Percentiles rank a stretch among this genome's conserved stretches.
Conservation (phyloP, 1,140 invertebrate genomes). For the Nylanderia fulva region DNA sequence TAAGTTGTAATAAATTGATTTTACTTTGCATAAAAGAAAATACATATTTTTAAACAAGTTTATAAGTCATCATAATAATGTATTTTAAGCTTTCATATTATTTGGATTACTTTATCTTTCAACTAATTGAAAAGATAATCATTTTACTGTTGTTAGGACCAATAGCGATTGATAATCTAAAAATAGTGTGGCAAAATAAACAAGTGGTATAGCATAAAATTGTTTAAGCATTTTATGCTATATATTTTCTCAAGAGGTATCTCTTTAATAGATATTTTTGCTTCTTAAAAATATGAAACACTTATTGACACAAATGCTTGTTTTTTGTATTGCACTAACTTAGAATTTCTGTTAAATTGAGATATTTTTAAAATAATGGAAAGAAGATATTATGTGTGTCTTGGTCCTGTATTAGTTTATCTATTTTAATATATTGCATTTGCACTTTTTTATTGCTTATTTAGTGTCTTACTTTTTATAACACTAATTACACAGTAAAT, state of each 20-base stretch:
- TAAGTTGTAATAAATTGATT: slow-evolving; percentile 32
- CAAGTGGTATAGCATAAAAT: slow-evolving; percentile 75
- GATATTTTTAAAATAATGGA: background rate
- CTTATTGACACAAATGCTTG: slow-evolving; percentile 43
- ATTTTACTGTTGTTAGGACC: slow-evolving; percentile 78
- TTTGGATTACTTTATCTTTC: slow-evolving; percentile 22
- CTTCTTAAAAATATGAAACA: slow-evolving; percentile 37
- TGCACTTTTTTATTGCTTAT: background rate
- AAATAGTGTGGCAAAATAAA: slow-evolving; percentile 74
- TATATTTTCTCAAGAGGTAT: slow-evolving; percentile 68
- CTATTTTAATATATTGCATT: slow-evolving; percentile 21
- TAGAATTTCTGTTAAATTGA: background rate
- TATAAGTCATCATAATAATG: background rate
- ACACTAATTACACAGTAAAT: background rate
- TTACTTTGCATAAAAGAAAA: background rate
- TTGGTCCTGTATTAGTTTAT: background rate
- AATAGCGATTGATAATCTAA: slow-evolving; percentile 80
- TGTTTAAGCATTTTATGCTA: slow-evolving; percentile 63
- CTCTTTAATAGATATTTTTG: background rate
- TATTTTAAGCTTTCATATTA: slow-evolving; percentile 11
- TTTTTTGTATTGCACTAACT: slow-evolving; percentile 48
- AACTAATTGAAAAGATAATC: slow-evolving; percentile 65
- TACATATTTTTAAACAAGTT: slow-evolving; percentile 16
- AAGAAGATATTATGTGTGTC: background rate
- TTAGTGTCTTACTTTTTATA: background rate